phyloP scores from a whole-genome alignment of 2,888 invertebrate species.

The Melinopterus prodromus region DNA sequence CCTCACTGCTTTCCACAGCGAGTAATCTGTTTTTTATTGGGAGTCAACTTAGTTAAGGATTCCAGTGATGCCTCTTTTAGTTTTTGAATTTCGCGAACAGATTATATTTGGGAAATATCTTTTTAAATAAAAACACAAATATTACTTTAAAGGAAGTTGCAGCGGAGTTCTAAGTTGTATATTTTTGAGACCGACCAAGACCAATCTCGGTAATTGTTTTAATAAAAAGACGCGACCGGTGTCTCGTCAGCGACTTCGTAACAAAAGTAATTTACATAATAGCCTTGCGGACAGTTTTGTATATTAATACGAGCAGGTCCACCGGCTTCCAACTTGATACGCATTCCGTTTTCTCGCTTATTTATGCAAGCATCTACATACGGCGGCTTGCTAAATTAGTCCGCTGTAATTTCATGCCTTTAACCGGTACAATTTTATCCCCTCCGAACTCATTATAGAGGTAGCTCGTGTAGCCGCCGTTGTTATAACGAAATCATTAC shows the following conservation, averaged over 20 bases:
- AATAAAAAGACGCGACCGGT: constrained; percentile 8
- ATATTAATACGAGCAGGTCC: background rate
- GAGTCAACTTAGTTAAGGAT: too few relatives aligned
- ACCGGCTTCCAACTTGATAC: background rate
- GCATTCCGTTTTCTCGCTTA: background rate
- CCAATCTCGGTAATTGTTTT: background rate
- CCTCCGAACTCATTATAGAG: background rate
- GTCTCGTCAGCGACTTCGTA: constrained; percentile 19
- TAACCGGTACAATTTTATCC: constrained; percentile 15
- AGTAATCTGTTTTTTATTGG: too few relatives aligned
- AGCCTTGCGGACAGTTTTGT: constrained; percentile 14
- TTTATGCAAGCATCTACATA: constrained; percentile 4
- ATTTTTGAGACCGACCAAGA: background rate
- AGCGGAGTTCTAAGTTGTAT: too few relatives aligned
- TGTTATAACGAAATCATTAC: background rate
- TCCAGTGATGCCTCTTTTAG: too few relatives aligned
- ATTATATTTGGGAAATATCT: too few relatives aligned
- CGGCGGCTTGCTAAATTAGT: background rate
- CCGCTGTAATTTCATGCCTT: background rate
- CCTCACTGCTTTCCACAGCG: too few relatives aligned
- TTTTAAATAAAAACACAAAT: too few relatives aligned
- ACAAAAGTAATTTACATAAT: constrained; percentile 23
- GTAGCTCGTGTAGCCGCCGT: background rate
- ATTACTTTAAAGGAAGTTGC: too few relatives aligned
- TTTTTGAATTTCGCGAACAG: too few relatives aligned